Percentiles rank a stretch among this genome's conserved stretches.
These are phyloP conservation scores for Tetragonisca angustula DNA, from an alignment of 2,888 invertebrate species.

Conservation along the genomic window DNA sequence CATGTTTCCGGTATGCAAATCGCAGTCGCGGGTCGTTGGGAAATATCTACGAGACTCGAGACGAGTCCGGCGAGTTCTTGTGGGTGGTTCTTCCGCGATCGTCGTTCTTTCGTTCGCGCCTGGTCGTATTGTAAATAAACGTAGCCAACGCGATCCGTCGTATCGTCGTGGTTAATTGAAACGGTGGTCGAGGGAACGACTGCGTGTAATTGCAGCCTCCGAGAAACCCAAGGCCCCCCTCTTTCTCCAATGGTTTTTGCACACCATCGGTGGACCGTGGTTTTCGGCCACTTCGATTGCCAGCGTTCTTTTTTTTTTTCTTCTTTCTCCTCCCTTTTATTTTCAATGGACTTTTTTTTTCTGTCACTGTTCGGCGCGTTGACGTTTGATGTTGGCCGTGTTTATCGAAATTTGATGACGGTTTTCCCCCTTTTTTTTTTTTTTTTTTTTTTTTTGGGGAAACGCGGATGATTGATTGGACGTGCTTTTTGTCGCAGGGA, in stretches of 20 bases:
- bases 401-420: background rate
- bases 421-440: background rate
- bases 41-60: constrained; percentile 7
- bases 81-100: background rate
- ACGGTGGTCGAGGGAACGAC: constrained; percentile 45
- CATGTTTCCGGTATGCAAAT: constrained; percentile 54
- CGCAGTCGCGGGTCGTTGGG: background rate
- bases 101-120: constrained; percentile 19
- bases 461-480: background rate
- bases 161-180: constrained; percentile 51
- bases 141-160: constrained; percentile 7
- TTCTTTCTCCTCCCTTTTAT: background rate
- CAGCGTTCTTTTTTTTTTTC: no score
- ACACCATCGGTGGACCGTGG: background rate
- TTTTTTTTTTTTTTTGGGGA: background rate
- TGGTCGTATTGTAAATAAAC: constrained; percentile 34
- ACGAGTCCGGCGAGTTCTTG: constrained; percentile 15
- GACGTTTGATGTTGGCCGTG: background rate
- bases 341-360: background rate
- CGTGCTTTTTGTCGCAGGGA: background rate
- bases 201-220: constrained; percentile 41
- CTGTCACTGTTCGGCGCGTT: background rate
- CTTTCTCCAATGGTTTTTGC: constrained; percentile 10
- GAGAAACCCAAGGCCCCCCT: background rate
- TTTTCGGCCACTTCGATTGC: constrained; percentile 23